Evolutionary conservation across 2,888 invertebrate species (phyloP), one percentile per base, ranked within the genome.

Genomic region (Gymnosoma rotundatum): DNA sequence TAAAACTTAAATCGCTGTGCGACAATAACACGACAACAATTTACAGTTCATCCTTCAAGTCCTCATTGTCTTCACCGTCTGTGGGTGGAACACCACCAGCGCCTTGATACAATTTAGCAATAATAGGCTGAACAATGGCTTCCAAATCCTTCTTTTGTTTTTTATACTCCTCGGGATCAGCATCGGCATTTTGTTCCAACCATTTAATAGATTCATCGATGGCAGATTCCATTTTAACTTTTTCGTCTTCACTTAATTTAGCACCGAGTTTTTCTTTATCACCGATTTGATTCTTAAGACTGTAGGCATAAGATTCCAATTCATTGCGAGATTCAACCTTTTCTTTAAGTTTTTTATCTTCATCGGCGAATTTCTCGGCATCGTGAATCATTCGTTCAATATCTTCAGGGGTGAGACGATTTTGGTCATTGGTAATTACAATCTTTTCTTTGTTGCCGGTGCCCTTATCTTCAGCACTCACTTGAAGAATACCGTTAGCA

Each of bases 381-480:
- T 99, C 99, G 93, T 97, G 97, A 92, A 99, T 98, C 99, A 99
- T 99, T 86, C 98, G 94, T 91, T 99, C 99, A 88, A 99, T 99
- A 90, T 99, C 99, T 88, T 99, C 99, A 6, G 98, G 99, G 16
- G 98, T 98, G 86, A 99, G 93, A 87, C 99, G 94, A 93, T 99
- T 99, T 92, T 99, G 98, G 90, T 99, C 99, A 91, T 99, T 99
- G 88, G 99, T 99, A 92, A 99, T 99, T 83, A 98, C 98, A 90
- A 99, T 99, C 94, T 99, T 98, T 91, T 99, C 98, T 90, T 98
- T 95, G 93, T 98, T 99, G 80, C 99, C 99, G 60, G 99, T 99
- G 83, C 99, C 99, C 93, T 99, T 99, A 92, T 99, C 99, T 92
- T 99, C 99, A 21, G 99, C 99, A 38, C 98, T 97, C 80, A 99